phyloP scores from a whole-genome alignment of 2,888 invertebrate genomes.

The Stenichneumon culpator region DNA sequence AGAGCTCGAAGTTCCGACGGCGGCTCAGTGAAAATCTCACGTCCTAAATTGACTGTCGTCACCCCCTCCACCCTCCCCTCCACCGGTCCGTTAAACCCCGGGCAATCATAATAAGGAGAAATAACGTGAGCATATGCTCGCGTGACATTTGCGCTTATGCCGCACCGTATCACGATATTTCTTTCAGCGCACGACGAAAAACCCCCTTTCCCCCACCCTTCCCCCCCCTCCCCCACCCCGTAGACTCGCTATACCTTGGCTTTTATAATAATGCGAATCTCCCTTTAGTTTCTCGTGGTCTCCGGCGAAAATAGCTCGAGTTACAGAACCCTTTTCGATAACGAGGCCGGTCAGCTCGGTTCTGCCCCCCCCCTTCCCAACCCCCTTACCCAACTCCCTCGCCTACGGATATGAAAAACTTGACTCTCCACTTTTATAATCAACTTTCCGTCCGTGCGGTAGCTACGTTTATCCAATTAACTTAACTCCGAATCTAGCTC shows the following conservation, averaged over 20 bases:
- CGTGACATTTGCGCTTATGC: constrained; percentile 71
- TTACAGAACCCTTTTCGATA: constrained; percentile 69
- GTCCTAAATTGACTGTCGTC: constrained; percentile 71
- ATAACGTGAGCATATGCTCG: constrained; percentile 68
- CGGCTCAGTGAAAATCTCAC: constrained; percentile 63
- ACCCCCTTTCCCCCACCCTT: constrained; percentile 44
- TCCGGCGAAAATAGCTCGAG: constrained; percentile 66
- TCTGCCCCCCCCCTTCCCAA: constrained; percentile 40
- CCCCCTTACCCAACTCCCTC: neutral
- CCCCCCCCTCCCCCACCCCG: constrained; percentile 26
- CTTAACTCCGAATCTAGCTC: constrained; percentile 66
- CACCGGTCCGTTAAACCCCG: constrained; percentile 67
- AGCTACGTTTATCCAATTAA: constrained; percentile 68
- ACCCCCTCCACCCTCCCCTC: constrained; percentile 12
- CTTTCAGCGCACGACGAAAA: constrained; percentile 69
- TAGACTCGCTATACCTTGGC: constrained; percentile 35
- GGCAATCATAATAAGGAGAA: constrained; percentile 72
- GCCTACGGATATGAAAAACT: constrained; percentile 72
- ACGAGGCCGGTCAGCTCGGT: constrained; percentile 64
- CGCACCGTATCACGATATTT: constrained; percentile 83
- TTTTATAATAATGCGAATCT: constrained; percentile 71
- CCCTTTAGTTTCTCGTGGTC: constrained; percentile 68
- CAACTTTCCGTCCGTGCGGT: constrained; percentile 63
- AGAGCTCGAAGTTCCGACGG: constrained; percentile 36
- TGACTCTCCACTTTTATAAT: constrained; percentile 68